These are phyloP conservation scores for Orthonychiurus folsomi DNA, from an alignment of 2,888 invertebrate species.

Conservation along the genomic window DNA sequence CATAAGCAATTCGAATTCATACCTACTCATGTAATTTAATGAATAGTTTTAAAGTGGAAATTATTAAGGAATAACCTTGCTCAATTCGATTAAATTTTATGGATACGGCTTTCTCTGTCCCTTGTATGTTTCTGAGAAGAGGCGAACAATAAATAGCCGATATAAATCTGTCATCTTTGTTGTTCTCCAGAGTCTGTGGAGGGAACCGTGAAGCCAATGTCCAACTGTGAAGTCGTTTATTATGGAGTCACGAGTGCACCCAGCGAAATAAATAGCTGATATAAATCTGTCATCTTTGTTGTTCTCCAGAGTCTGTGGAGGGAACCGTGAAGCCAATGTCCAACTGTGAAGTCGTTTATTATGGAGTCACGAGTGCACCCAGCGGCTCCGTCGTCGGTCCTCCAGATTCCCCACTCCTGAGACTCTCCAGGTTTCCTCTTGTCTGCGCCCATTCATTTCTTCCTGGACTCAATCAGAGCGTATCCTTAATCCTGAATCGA, in stretches of 20 bases:
- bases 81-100: too few species aligned
- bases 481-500: constrained; percentile 51
- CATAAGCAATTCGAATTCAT: too few species aligned
- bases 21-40: too few species aligned
- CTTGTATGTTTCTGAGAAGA: too few species aligned
- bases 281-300: background rate
- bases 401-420: constrained; percentile 58
- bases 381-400: constrained; percentile 54
- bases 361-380: constrained; percentile 56
- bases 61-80: too few species aligned
- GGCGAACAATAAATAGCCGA: too few species aligned
- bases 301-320: constrained; percentile 61
- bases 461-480: constrained; percentile 62
- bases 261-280: too few species aligned
- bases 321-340: constrained; percentile 64
- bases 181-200: constrained; percentile 62
- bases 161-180: background rate
- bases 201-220: constrained; percentile 62
- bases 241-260: constrained; percentile 58
- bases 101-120: too few species aligned
- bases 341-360: constrained; percentile 62
- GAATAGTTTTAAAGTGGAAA: too few species aligned
- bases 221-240: constrained; percentile 62
- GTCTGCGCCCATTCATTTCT: constrained; percentile 62
- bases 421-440: constrained; percentile 60